Conservation (phyloP, 1,140 invertebrate species). For the Drosophila takahashii region DNA sequence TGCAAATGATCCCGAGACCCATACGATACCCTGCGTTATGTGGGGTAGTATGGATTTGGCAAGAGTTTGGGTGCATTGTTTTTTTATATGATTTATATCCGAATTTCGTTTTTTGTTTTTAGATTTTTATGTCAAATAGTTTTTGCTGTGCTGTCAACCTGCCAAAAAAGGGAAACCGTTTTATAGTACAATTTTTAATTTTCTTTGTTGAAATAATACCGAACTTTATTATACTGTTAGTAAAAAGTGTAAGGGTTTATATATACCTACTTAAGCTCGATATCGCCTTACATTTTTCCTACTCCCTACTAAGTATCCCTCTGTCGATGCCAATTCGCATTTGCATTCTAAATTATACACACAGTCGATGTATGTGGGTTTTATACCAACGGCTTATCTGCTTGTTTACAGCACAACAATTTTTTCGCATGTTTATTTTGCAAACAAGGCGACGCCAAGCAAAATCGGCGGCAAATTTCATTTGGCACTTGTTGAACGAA, state of each 20-base stretch:
- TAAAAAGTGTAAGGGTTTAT: not conserved
- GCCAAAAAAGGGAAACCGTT: too few relatives aligned
- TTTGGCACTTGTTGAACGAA: conserved; percentile 76
- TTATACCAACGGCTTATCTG: conserved; percentile 70
- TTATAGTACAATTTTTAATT: too few relatives aligned
- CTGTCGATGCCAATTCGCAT: not conserved
- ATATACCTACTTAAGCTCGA: not conserved
- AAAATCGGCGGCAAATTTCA: conserved; percentile 63
- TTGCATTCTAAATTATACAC: conserved; percentile 24
- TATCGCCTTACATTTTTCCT: too few relatives aligned
- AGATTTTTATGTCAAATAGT: too few relatives aligned
- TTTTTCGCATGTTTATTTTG: conserved; percentile 64
- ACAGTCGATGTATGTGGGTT: conserved; percentile 34
- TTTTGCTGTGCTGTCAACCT: too few relatives aligned
- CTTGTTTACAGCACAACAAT: conserved; percentile 68
- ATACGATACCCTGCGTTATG: conserved; percentile 1
- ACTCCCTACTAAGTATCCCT: not conserved
- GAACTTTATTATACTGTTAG: too few relatives aligned
- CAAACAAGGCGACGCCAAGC: conserved; percentile 49
- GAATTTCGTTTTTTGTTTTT: too few relatives aligned
- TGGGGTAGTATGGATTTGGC: not conserved
- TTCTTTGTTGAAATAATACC: too few relatives aligned
- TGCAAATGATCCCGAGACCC: conserved; percentile 45
- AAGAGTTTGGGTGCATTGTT: not conserved
- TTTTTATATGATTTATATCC: too few relatives aligned